A percentile compares a stretch with the other conserved stretches of the same genome.
Conservation (phyloP, 2,888 invertebrate genomes). For the Diloba caeruleocephala region DNA sequence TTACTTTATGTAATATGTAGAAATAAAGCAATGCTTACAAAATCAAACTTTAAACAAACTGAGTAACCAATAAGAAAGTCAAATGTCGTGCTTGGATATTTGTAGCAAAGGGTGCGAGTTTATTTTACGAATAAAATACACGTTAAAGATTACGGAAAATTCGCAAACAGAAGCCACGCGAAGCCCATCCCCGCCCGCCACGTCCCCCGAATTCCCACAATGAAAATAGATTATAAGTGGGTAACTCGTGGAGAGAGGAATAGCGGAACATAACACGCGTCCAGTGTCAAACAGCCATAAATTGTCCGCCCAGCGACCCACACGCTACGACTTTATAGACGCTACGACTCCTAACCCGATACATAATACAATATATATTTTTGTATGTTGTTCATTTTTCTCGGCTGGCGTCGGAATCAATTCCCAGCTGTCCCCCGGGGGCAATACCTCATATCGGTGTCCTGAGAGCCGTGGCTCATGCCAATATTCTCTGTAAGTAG, state of each 20-base stretch:
- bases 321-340: constrained; percentile 53
- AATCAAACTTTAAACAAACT: constrained; percentile 36
- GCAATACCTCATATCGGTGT: constrained; percentile 68
- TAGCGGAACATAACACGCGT: constrained; percentile 54
- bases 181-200: constrained; percentile 17
- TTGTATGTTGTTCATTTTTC: constrained; percentile 63
- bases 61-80: constrained; percentile 27
- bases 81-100: constrained; percentile 37
- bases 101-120: constrained; percentile 40
- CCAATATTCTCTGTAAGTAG: constrained; percentile 51
- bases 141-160: constrained; percentile 47
- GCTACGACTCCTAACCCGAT: constrained; percentile 49
- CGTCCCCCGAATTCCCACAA: constrained; percentile 46
- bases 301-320: constrained; percentile 46
- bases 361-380: constrained; percentile 50
- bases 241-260: constrained; percentile 46
- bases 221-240: constrained; percentile 56
- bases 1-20: constrained; percentile 2
- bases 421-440: constrained; percentile 62
- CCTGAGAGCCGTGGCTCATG: constrained; percentile 54
- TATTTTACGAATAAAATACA: constrained; percentile 41
- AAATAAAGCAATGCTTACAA: constrained; percentile 21
- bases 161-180: constrained; percentile 30
- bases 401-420: constrained; percentile 64
- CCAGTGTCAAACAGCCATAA: constrained; percentile 61